Conservation (phyloP, 1,140 invertebrate species). For the Cyclina sinensis region DNA sequence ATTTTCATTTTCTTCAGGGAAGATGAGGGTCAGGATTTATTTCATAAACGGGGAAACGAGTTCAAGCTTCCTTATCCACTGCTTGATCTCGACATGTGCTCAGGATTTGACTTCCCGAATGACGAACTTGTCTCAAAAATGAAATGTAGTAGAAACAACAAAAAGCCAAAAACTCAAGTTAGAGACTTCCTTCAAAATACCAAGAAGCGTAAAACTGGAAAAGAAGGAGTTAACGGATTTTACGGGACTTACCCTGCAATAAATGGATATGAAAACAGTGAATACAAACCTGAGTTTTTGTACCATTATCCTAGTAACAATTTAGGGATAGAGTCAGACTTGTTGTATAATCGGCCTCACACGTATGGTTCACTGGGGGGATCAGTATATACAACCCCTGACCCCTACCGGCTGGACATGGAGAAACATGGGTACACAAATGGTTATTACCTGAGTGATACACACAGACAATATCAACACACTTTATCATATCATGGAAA, state of each 20-base stretch:
- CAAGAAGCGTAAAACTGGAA: slow-evolving; percentile 92
- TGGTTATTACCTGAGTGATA: slow-evolving; percentile 82
- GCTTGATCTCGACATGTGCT: slow-evolving; percentile 88
- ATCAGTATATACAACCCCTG: slow-evolving; percentile 78
- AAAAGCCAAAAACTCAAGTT: slow-evolving; percentile 97
- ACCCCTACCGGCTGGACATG: slow-evolving; percentile 80
- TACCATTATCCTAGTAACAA: slow-evolving; percentile 83
- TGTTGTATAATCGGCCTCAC: slow-evolving; percentile 80
- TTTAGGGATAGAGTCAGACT: slow-evolving; percentile 81
- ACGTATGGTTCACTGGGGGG: slow-evolving; percentile 79
- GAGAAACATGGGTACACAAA: slow-evolving; percentile 84
- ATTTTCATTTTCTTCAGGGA: slow-evolving; percentile 91
- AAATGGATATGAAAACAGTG: slow-evolving; percentile 81
- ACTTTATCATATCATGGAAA: slow-evolving; percentile 80
- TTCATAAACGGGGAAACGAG: slow-evolving; percentile 99
- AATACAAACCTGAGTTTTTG: slow-evolving; percentile 83
- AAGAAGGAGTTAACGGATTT: slow-evolving; percentile 85
- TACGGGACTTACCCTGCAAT: slow-evolving; percentile 82
- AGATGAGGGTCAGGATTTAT: slow-evolving; percentile 98
- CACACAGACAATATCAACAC: slow-evolving; percentile 84
- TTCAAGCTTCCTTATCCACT: slow-evolving; percentile 98
- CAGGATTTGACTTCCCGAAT: slow-evolving; percentile 82
- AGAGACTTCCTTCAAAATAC: slow-evolving; percentile 97
- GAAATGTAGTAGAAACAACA: slow-evolving; percentile 85
- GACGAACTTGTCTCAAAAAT: slow-evolving; percentile 80